These are phyloP conservation scores for Cacatua alba DNA, from an alignment of 2,113 vertebrate species.

Conservation along the genomic window DNA sequence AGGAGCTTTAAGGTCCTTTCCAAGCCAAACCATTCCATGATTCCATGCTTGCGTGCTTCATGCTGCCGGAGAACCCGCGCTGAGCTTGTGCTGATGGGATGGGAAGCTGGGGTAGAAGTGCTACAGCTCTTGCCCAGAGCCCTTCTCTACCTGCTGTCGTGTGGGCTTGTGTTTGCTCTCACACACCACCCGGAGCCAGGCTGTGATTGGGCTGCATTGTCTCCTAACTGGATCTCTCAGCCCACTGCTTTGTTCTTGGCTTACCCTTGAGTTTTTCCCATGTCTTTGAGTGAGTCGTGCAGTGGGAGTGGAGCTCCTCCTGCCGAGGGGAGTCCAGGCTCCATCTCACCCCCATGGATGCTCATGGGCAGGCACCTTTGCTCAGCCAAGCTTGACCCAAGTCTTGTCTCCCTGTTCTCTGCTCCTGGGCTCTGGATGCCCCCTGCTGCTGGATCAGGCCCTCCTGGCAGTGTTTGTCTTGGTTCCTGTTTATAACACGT, in stretches of 20 bases:
- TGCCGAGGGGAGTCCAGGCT: fast-evolving
- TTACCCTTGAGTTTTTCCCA: not conserved
- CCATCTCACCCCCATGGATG: fast-evolving
- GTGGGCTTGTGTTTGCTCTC: not conserved
- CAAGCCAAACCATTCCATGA: too few relatives aligned
- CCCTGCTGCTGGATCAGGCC: not conserved
- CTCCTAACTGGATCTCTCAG: not conserved
- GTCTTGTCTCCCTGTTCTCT: fast-evolving
- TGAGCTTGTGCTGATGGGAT: fast-evolving
- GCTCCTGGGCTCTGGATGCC: not conserved
- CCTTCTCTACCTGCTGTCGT: not conserved
- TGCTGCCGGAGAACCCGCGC: fast-evolving
- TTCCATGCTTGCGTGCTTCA: fast-evolving
- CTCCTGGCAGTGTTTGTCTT: not conserved
- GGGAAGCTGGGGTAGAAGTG: not conserved
- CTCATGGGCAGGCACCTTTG: fast-evolving
- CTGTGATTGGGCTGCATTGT: not conserved
- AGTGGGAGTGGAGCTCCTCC: not conserved
- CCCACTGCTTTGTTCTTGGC: not conserved
- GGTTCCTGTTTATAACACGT: fast-evolving
- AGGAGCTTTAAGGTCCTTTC: too few relatives aligned
- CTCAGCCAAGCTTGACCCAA: too few relatives aligned
- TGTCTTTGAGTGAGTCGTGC: not conserved
- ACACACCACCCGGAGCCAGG: not conserved
- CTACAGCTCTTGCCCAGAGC: not conserved